Evolutionary conservation across 2,113 vertebrate genomes (phyloP).

Genomic region (Ophiodon elongatus): DNA sequence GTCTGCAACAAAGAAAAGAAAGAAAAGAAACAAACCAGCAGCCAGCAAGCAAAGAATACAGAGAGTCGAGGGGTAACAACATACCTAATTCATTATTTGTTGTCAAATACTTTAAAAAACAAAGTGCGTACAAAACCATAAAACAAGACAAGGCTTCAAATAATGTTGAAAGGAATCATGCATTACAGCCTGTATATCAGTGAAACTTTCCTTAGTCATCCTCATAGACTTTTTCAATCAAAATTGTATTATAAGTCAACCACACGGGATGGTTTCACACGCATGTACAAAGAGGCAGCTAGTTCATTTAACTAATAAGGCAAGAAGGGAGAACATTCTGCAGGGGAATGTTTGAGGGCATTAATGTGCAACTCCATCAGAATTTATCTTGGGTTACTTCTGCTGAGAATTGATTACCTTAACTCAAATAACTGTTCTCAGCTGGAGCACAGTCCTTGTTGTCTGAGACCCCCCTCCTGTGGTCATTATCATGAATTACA

Average conservation of each 20-base stretch:
- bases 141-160: neutral
- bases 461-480: constrained; percentile 40
- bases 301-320: neutral
- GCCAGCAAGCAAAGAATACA: no score
- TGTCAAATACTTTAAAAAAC: neutral
- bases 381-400: neutral
- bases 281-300: neutral
- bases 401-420: neutral
- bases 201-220: neutral
- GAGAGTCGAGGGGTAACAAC: no score
- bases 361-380: neutral
- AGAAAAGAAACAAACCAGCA: no score
- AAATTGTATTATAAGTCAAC: neutral
- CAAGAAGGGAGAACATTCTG: neutral
- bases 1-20: neutral
- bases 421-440: neutral
- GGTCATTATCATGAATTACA: constrained; percentile 37
- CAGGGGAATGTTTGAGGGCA: neutral
- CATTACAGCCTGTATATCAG: neutral
- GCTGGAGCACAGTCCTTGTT: neutral
- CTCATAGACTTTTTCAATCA: neutral
- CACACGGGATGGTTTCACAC: neutral
- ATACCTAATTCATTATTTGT: neutral
- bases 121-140: neutral
- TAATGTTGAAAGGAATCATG: neutral